Evolutionary conservation across 2,113 vertebrate genomes (phyloP), one percentile per base, ranked within the genome.

Genomic region (Cyprinus carpio): DNA sequence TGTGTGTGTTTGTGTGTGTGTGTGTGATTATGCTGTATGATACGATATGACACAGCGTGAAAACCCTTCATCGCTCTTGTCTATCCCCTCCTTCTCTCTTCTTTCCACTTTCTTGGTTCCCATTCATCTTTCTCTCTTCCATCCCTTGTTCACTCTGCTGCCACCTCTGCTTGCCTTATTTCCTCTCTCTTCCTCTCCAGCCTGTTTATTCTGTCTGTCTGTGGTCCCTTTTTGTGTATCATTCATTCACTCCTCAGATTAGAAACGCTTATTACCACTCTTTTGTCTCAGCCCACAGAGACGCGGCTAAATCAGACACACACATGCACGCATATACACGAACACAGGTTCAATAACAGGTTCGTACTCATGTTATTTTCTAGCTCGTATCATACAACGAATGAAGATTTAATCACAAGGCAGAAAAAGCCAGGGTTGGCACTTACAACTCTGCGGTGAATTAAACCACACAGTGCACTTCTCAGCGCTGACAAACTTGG

Each of bases 181-280:
- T 79, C 29, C 71, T 74, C 51, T 43, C 16, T 25, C 34, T 71
- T 37, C 79, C 51, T 58, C 46, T 58, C 40, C 37, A 71, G 82
- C 46, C 82, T 84, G 86, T 75, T 84, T 84, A 87, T 75, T 58
- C 80, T 46, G 51, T 75, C 13, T 62, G 11, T 72, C 72, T 87
- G 75, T 84, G 64, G 90, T 90, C 92, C 89, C 88, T 90, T 92
- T 95, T 94, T 94, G 91, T 94, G 90, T 93, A 86, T 2, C 85
- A 90, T 92, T 93, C 93, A 93, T 94, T 95, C 93, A 93, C 92
- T 92, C 89, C 92, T 87, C 89, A 93, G 94, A 95, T 95, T 95
- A 95, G 94, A 91, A 90, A 93, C 88, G 93, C 93, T 92, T 94
- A 92, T 94, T 94, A 92, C 75, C 86, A 85, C 85, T 91, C 90